Evolutionary conservation across 1,140 invertebrate species (phyloP).

Genomic region (Rhizoglyphus robini): DNA sequence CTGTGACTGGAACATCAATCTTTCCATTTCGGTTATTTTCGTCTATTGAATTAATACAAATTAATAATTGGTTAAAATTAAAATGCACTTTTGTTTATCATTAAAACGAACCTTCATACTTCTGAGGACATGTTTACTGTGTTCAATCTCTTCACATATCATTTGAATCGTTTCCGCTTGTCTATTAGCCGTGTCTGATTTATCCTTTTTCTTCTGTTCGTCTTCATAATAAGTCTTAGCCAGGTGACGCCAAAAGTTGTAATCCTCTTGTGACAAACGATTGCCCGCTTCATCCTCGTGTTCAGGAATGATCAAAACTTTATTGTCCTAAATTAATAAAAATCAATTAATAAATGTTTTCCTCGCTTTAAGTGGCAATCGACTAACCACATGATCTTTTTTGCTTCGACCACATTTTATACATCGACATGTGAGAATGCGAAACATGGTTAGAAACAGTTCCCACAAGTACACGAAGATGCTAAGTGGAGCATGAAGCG

Average conservation of each 20-base stretch:
- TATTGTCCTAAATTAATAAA: background rate
- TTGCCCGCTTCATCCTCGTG: background rate
- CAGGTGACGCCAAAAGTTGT: conserved; percentile 29
- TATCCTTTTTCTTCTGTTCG: conserved; percentile 23
- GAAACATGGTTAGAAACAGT: conserved; percentile 16
- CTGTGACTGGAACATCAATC: conserved; percentile 30
- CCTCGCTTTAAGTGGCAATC: background rate
- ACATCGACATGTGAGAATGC: conserved; percentile 2
- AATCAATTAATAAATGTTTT: background rate
- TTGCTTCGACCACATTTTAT: background rate
- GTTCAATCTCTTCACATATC: conserved; percentile 32
- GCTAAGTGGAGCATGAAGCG: conserved; percentile 31
- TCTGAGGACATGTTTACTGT: conserved; percentile 31
- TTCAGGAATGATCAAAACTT: background rate
- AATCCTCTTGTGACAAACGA: conserved; percentile 25
- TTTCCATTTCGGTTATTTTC: conserved; percentile 30
- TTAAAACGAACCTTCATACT: conserved; percentile 32
- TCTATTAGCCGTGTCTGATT: conserved; percentile 21
- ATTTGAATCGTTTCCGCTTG: conserved; percentile 28
- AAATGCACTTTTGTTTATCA: no score
- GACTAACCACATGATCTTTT: conserved; percentile 4
- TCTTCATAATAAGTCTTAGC: conserved; percentile 27
- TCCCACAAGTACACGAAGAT: conserved; percentile 31
- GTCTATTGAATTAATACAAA: background rate
- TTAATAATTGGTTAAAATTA: background rate